Percentiles rank a stretch among this genome's conserved stretches.
Evolutionary conservation across 2,797 vertebrate species (phyloP).

Genomic region (Enteromius treurensis): DNA sequence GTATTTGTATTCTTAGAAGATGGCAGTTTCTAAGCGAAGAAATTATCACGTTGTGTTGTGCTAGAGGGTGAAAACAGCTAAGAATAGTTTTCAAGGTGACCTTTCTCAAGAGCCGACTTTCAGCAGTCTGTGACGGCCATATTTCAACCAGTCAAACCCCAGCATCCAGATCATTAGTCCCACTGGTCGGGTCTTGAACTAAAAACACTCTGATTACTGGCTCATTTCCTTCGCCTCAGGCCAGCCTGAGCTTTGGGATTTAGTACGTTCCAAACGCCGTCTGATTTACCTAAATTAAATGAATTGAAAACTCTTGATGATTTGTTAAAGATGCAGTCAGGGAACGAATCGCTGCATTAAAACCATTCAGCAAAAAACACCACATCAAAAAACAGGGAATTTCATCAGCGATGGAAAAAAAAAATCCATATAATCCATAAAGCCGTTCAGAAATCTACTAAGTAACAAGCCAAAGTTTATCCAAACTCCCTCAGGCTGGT

Average conservation of each 20-base stretch:
- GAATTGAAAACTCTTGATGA: conserved; percentile 46
- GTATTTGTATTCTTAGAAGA: not conserved
- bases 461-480: conserved; percentile 34
- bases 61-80: conserved; percentile 12
- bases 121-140: conserved; percentile 54
- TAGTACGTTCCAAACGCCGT: conserved; percentile 23
- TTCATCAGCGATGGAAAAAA: not conserved
- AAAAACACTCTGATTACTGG: conserved; percentile 52
- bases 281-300: conserved; percentile 47
- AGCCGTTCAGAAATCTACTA: conserved; percentile 41
- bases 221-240: conserved; percentile 35
- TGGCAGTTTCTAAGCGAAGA: not conserved
- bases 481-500: conserved; percentile 16
- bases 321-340: conserved; percentile 16
- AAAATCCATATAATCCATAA: not conserved
- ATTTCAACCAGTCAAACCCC: conserved; percentile 49
- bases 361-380: conserved; percentile 11
- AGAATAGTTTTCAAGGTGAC: conserved; percentile 32
- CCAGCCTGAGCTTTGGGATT: conserved; percentile 18
- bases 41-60: not conserved
- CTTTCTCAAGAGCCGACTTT: conserved; percentile 37
- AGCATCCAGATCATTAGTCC: conserved; percentile 49
- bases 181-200: conserved; percentile 52
- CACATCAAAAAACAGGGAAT: not conserved
- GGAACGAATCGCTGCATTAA: conserved; percentile 16